phyloP scores from a whole-genome alignment of 2,797 vertebrate genomes.

The Gastrophryne carolinensis region DNA sequence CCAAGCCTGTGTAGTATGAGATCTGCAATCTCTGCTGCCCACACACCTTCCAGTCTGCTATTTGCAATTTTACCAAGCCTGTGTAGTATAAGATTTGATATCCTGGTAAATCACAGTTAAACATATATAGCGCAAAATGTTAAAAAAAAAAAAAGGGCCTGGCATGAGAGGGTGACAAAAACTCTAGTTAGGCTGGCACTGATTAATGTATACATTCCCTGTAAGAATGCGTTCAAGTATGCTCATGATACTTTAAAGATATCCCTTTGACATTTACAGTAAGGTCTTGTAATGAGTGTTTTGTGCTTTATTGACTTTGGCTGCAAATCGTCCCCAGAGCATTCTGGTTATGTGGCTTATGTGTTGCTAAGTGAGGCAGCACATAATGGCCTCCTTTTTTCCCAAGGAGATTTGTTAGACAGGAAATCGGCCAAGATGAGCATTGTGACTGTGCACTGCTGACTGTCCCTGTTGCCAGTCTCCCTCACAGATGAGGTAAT shows the following conservation, averaged over 20 bases:
- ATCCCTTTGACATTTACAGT: neutral
- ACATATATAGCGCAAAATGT: too few relatives aligned
- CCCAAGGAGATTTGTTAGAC: conserved; percentile 34
- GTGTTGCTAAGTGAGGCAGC: conserved; percentile 28
- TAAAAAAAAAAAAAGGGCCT: too few relatives aligned
- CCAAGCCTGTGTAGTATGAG: too few relatives aligned
- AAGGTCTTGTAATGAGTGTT: neutral
- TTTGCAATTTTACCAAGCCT: too few relatives aligned
- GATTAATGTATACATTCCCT: too few relatives aligned
- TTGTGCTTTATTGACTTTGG: conserved; percentile 34
- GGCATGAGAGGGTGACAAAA: too few relatives aligned
- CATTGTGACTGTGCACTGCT: neutral
- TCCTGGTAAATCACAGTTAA: too few relatives aligned
- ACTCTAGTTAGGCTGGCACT: too few relatives aligned
- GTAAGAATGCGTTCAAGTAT: neutral
- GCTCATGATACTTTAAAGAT: neutral
- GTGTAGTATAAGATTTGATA: too few relatives aligned
- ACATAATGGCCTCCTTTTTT: conserved; percentile 22
- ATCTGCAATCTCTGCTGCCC: too few relatives aligned
- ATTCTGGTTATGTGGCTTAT: neutral
- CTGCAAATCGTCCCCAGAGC: neutral
- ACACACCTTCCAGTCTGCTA: too few relatives aligned
- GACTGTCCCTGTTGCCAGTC: neutral
- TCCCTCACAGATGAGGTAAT: neutral
- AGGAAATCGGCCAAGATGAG: neutral